Percentiles rank a stretch among this genome's conserved stretches.
phyloP scores from a whole-genome alignment of 2,797 vertebrate species.

The Coilia nasus region DNA sequence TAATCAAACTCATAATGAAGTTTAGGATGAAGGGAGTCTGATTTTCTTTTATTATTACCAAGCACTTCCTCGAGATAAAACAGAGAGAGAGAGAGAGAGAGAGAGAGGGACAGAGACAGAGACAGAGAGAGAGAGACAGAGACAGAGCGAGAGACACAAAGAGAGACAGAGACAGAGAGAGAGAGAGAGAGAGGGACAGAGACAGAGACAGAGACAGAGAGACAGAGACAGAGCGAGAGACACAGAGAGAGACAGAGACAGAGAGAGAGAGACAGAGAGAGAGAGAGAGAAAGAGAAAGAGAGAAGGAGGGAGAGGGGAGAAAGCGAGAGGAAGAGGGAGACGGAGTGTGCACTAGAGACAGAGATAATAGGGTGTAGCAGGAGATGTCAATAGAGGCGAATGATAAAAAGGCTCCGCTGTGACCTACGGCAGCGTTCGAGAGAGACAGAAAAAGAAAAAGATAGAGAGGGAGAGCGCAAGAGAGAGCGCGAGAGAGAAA shows the following conservation, averaged over 20 bases:
- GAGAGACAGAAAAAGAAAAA: no score
- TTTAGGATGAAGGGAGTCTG: not conserved
- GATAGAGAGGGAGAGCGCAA: no score
- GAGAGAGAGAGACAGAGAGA: not conserved
- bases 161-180: not conserved
- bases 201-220: not conserved
- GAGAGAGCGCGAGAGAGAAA: no score
- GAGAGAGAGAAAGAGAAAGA: not conserved
- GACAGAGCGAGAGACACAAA: not conserved
- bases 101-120: not conserved
- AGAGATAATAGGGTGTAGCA: not conserved
- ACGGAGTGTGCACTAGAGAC: not conserved
- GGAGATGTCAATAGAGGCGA: slow-evolving; percentile 3
- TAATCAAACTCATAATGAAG: slow-evolving; percentile 16
- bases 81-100: not conserved
- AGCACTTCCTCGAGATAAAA: not conserved
- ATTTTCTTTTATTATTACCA: not conserved
- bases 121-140: not conserved
- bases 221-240: not conserved
- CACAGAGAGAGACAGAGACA: slow-evolving; percentile 26
- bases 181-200: not conserved
- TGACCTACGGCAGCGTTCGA: not conserved
- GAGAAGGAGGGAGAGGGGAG: not conserved
- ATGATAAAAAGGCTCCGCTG: not conserved
- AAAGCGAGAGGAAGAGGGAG: not conserved